phyloP scores from a whole-genome alignment of 2,113 vertebrate species.

The Brachypteracias leptosomus region DNA sequence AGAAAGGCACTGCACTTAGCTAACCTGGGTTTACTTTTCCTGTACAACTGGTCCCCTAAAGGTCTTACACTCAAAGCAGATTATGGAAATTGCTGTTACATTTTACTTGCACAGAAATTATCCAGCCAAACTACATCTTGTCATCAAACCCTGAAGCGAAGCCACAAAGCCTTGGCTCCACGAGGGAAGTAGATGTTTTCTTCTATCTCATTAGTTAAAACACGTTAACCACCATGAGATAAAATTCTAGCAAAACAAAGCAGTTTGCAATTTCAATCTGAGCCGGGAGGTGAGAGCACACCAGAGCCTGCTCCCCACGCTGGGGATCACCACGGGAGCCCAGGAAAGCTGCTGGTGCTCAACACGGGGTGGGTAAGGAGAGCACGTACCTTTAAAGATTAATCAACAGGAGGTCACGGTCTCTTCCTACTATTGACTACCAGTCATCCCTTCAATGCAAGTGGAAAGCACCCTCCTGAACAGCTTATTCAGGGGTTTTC shows the following conservation, averaged over 20 bases:
- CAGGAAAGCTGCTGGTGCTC: background rate
- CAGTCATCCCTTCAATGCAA: background rate
- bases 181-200: background rate
- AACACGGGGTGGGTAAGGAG: background rate
- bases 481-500: background rate
- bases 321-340: too few species aligned
- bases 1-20: background rate
- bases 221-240: background rate
- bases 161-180: background rate
- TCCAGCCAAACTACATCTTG: background rate
- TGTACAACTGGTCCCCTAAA: background rate
- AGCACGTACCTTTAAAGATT: background rate
- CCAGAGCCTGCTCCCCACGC: background rate
- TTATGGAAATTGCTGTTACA: background rate
- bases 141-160: background rate
- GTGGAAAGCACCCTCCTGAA: background rate
- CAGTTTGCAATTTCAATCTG: background rate
- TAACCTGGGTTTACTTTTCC: background rate
- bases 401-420: background rate
- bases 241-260: background rate
- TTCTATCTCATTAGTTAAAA: background rate
- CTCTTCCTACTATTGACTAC: background rate
- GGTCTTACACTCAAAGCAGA: background rate
- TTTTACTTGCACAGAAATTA: background rate
- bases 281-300: background rate